These are phyloP conservation scores for Falco berigora DNA, from an alignment of 2,797 vertebrate genomes.

Conservation along the genomic window DNA sequence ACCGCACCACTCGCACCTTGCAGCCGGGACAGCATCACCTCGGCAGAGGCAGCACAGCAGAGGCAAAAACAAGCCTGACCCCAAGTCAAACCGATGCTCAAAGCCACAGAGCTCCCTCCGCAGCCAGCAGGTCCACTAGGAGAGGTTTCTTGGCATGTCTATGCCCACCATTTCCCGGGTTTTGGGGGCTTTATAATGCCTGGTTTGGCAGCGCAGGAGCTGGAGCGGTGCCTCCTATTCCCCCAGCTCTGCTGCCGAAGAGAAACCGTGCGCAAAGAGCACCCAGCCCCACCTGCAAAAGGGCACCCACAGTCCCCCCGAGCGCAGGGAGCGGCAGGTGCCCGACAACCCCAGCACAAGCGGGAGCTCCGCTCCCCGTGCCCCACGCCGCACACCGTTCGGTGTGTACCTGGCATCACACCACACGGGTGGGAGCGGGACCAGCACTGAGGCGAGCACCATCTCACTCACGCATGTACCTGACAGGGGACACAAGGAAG, in stretches of 20 bases:
- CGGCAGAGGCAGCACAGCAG: fast-evolving
- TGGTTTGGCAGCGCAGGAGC: not conserved
- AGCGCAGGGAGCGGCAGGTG: not conserved
- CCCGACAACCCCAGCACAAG: not conserved
- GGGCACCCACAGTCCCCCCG: not conserved
- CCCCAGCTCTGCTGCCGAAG: not conserved
- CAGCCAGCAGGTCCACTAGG: not conserved
- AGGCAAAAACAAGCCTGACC: not conserved
- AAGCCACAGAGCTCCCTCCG: not conserved
- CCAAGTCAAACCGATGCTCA: not conserved
- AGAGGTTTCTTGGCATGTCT: not conserved
- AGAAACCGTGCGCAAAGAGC: not conserved
- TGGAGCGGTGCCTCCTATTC: not conserved
- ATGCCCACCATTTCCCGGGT: not conserved
- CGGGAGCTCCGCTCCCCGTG: too few relatives aligned
- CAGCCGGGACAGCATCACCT: fast-evolving
- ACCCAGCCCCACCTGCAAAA: not conserved
- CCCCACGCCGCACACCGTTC: not conserved
- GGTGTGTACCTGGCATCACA: not conserved
- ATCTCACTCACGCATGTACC: fast-evolving
- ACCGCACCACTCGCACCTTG: fast-evolving
- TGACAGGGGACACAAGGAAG: not conserved
- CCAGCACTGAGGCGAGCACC: not conserved
- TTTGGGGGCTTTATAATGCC: constrained; percentile 13
- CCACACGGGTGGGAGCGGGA: not conserved